phyloP scores from a whole-genome alignment of 2,113 vertebrate genomes.

The Hippocampus comes region DNA sequence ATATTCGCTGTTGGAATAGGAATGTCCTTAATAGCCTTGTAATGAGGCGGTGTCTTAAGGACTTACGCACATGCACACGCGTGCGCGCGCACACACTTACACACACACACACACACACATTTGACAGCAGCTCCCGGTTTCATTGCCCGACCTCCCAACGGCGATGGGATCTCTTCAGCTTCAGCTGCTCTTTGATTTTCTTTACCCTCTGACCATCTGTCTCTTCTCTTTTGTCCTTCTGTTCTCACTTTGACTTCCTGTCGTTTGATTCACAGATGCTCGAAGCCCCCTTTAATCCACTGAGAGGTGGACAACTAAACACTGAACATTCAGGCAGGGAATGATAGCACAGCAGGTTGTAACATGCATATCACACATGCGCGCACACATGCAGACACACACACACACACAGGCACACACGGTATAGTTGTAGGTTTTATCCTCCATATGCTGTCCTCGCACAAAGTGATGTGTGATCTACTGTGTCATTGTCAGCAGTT shows the following conservation, averaged over 20 bases:
- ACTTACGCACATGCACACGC: neutral
- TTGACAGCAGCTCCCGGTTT: constrained; percentile 24
- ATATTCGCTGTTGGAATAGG: constrained; percentile 18
- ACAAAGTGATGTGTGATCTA: no score
- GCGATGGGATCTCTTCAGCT: constrained; percentile 5
- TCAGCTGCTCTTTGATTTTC: neutral
- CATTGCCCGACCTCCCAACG: constrained; percentile 26
- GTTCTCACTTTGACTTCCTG: constrained; percentile 17
- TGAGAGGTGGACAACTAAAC: constrained; percentile 16
- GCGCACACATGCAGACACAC: no score
- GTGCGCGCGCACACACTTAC: constrained; percentile 15
- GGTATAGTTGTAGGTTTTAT: no score
- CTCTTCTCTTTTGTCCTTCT: constrained; percentile 12
- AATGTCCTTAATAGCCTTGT: constrained; percentile 44
- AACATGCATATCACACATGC: neutral
- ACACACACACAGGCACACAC: no score
- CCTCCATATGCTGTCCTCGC: no score
- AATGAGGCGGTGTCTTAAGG: constrained; percentile 37
- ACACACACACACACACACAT: constrained; percentile 18
- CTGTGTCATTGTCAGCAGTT: no score
- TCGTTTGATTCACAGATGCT: constrained; percentile 29
- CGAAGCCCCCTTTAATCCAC: constrained; percentile 15
- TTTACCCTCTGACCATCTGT: constrained; percentile 14
- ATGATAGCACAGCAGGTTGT: neutral
- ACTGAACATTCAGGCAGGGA: neutral